Percentiles rank a stretch among this genome's conserved stretches.
Evolutionary conservation across 2,888 invertebrate genomes (phyloP).

Genomic region (Ceramica pisi): DNA sequence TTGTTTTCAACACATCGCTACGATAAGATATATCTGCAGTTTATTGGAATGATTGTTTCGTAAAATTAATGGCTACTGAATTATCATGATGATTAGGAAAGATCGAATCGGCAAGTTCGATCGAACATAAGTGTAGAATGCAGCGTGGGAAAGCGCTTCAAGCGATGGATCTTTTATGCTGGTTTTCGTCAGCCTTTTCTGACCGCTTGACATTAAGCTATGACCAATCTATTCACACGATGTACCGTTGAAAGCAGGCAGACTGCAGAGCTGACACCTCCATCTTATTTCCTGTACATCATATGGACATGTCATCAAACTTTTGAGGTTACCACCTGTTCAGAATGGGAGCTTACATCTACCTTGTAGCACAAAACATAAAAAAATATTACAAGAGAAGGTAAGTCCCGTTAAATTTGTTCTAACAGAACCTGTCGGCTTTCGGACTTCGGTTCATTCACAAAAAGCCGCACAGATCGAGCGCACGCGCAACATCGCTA

Average conservation of each 20-base stretch:
- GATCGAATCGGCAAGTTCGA: conserved; percentile 5
- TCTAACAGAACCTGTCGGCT: conserved; percentile 84
- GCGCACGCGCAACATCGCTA: conserved; percentile 80
- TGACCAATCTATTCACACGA: conserved; percentile 31
- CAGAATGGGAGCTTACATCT: conserved; percentile 69
- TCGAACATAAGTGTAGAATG: conserved; percentile 17
- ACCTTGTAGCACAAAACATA: conserved; percentile 71
- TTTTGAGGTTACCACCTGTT: conserved; percentile 67
- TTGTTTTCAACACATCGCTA: conserved; percentile 36
- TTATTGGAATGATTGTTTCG: conserved; percentile 31
- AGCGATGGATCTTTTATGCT: conserved; percentile 9
- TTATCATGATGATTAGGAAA: conserved; percentile 24
- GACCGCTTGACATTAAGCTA: conserved; percentile 27
- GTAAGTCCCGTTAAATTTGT: conserved; percentile 86
- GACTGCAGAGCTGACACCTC: conserved; percentile 29
- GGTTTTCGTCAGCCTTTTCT: conserved; percentile 18
- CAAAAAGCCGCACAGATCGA: conserved; percentile 83
- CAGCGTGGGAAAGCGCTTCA: conserved; percentile 34
- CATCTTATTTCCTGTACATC: conserved; percentile 54
- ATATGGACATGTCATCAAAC: conserved; percentile 56
- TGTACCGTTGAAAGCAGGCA: conserved; percentile 38
- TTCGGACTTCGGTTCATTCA: conserved; percentile 83
- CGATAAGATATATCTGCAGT: conserved; percentile 38
- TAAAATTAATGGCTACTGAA: conserved; percentile 41
- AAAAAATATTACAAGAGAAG: conserved; percentile 76